Evolutionary conservation across 2,888 invertebrate genomes (phyloP), one percentile per base, ranked within the genome.

Genomic region (Sphaeridia pumilis): DNA sequence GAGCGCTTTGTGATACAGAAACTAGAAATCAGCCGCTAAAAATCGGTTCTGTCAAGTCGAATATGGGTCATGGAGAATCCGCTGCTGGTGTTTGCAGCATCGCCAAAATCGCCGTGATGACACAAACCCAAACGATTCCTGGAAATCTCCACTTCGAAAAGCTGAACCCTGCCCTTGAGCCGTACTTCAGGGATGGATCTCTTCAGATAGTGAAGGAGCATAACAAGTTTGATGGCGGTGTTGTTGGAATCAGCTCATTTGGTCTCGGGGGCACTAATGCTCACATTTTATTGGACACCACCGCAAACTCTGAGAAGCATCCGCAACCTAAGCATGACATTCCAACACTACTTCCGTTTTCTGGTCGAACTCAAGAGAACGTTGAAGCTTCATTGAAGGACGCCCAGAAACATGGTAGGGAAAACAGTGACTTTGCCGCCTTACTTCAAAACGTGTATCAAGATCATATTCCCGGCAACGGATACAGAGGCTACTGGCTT

Each of bases 51-150:
- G 74, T 75, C 36, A 77, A 77, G 62, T 74, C 75, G 26, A 77
- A 76, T 67, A 75, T 76, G 74, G 77, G 77, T 5, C 77, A 77
- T 60, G 71, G 75, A 12, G 77, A 77, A 63, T 75, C 75, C 4
- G 54, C 59, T 25, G 55, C 58, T 4, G 58, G 58, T 51, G 58
- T 74, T 26, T 70, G 72, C 35, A 68, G 72, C 14, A 58, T 74
- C 35, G 70, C 71, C 14, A 74, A 74, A 63, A 70, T 76, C 14
- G 60, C 76, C 34, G 69, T 76, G 49, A 69, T 75, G 10, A 75
- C 76, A 69, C 73, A 76, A 63, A 69, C 71, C 45, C 69, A 70
- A 26, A 59, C 64, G 12, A 70, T 77, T 51, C 76, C 76, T 22
- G 71, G 74, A 12, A 77, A 77, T 64, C 68, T 77, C 24, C 76